Percentiles rank a stretch among this genome's conserved stretches.
phyloP scores from a whole-genome alignment of 53 echinoderm and acorn worm species.

The Actinopyga echinites region DNA sequence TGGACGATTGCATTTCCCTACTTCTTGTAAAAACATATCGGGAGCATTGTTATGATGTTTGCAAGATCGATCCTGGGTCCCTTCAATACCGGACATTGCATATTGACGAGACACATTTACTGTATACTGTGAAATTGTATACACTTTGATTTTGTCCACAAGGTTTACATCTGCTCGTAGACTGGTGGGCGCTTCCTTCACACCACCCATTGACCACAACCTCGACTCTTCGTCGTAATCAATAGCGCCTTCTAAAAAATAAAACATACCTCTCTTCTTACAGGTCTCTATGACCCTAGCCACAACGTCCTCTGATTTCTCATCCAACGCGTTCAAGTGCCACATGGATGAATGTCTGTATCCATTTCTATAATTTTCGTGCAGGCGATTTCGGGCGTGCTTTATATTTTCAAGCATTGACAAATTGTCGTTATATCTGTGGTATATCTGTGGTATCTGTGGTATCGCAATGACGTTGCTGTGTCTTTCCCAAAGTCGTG shows the following conservation, averaged over 20 bases:
- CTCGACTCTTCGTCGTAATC: background rate
- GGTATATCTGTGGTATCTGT: background rate
- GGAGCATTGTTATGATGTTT: background rate
- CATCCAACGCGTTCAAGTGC: background rate
- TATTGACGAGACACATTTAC: background rate
- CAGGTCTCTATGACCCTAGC: background rate
- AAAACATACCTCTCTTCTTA: background rate
- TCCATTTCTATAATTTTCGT: background rate
- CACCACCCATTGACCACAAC: no score
- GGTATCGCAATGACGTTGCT: no score
- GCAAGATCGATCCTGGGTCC: background rate
- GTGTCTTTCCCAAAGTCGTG: no score
- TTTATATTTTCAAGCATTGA: background rate
- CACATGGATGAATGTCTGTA: background rate
- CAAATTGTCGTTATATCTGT: background rate
- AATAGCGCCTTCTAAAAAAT: background rate
- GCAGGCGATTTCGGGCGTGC: background rate
- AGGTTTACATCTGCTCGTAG: background rate
- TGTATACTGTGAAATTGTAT: background rate
- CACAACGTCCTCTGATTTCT: background rate
- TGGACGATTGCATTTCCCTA: background rate
- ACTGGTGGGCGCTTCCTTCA: no score
- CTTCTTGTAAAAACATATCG: background rate
- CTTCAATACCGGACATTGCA: background rate
- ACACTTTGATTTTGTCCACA: background rate